Base-by-base conservation (phyloP, 2,888 invertebrate species). In the Mamestra brassicae region DNA sequence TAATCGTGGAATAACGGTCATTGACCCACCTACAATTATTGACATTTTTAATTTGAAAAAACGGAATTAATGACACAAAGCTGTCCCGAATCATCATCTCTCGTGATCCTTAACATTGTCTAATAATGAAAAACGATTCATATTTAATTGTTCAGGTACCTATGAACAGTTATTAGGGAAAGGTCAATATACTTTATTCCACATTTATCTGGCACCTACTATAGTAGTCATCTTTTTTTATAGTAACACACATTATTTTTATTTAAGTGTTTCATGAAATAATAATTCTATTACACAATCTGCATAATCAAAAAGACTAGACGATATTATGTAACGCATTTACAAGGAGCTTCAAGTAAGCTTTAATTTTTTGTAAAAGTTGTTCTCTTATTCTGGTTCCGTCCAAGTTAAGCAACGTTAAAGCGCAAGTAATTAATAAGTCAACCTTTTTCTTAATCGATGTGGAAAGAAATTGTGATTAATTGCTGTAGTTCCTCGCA, bases 331-430 rank as follows among this genome's bases (percentile, higher is more conserved):
- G 36, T 71, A 84, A 76, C 54, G 10, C 17, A 60, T 50, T 61
- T n/a, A 45, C n/a, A 69, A 73, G 36, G 54, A 57, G 54, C 52
- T 62, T 55, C 17, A 4, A 54, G 11, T 55, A 15, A 69, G 50
- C 55, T 76, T 73, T 0, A 57, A 2, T 58, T 73, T 62, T 54
- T 77, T 62, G 58, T 66, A 71, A 75, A 83, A 71, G 64, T 68
- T 63, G 79, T 70, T 57, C 63, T 52, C 17, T 36, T 66, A 74
- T 34, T 83, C 65, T 78, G 34, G 73, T 73, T 83, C 66, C 64
- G 36, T 42, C 34, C 54, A 69, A 58, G 65, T 83, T 73, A 72
- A 62, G 62, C 57, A 76, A 70, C 47, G 2, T 55, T 13, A 58
- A 42, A 52, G 55, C 34, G 2, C 42, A 60, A 50, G 50, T 64